These are phyloP conservation scores for Orthosia gothica DNA, from an alignment of 2,888 invertebrate species.

Conservation along the genomic window DNA sequence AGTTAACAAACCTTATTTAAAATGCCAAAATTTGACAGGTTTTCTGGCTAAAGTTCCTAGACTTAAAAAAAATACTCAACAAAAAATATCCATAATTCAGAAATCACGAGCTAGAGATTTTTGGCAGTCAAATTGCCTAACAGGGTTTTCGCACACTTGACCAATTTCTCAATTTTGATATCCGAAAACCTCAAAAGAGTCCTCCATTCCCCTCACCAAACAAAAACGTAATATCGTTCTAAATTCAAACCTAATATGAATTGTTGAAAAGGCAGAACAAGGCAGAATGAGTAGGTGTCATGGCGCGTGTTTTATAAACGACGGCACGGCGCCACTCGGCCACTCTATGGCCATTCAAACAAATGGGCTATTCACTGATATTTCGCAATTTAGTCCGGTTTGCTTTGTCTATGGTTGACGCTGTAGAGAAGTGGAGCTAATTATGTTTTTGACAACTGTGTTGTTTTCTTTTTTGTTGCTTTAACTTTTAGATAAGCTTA, in stretches of 20 bases:
- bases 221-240: constrained; percentile 56
- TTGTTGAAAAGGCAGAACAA: constrained; percentile 55
- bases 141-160: neutral
- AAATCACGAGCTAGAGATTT: too few species aligned
- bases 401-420: constrained; percentile 53
- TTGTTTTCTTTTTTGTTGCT: constrained; percentile 17
- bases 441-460: constrained; percentile 52
- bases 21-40: too few species aligned
- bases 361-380: constrained; percentile 74
- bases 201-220: constrained; percentile 17
- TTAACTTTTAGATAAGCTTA: neutral
- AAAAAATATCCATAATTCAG: too few species aligned
- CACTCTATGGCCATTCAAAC: constrained; percentile 78
- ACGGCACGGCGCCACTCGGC: constrained; percentile 83
- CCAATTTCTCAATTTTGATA: neutral
- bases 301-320: constrained; percentile 82
- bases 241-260: constrained; percentile 56
- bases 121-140: too few species aligned
- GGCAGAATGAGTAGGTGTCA: constrained; percentile 66
- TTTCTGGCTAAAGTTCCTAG: too few species aligned
- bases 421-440: constrained; percentile 42
- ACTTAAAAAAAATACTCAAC: too few species aligned
- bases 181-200: neutral
- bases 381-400: constrained; percentile 63
- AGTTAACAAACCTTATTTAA: too few species aligned